Evolutionary conservation across 1,140 invertebrate genomes (phyloP).

Genomic region (Psilanteris sp.): DNA sequence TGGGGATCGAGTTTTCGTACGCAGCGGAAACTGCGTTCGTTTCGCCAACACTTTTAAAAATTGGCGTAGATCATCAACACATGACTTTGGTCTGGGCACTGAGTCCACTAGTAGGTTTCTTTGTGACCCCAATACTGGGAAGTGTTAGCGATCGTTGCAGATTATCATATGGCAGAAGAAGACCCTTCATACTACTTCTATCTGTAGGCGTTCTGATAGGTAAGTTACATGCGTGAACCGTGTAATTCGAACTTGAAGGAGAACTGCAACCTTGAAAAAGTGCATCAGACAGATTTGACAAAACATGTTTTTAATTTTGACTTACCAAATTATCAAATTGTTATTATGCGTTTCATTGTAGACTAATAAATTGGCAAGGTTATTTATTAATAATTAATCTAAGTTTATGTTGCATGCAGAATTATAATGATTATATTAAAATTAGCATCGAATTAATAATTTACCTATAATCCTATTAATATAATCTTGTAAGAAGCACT

Average conservation of each 20-base stretch:
- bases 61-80: conserved; percentile 92
- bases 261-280: conserved; percentile 49
- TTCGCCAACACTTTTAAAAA: conserved; percentile 94
- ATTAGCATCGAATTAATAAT: too few species aligned
- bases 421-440: too few species aligned
- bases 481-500: too few species aligned
- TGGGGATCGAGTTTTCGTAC: conserved; percentile 98
- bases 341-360: too few species aligned
- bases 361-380: too few species aligned
- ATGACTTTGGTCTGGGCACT: conserved; percentile 98
- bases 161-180: conserved; percentile 88
- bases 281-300: too few species aligned
- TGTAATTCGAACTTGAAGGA: conserved; percentile 58
- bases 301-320: too few species aligned
- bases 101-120: conserved; percentile 94
- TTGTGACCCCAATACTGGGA: conserved; percentile 94
- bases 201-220: conserved; percentile 94
- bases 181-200: conserved; percentile 94
- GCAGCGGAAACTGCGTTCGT: conserved; percentile 98
- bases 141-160: conserved; percentile 94
- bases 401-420: too few species aligned
- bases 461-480: too few species aligned
- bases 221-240: conserved; percentile 75
- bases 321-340: too few species aligned
- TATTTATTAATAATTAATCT: too few species aligned